Evolutionary conservation across 2,113 vertebrate species (phyloP), one percentile per base, ranked within the genome.

Genomic region (Nipponia nippon): DNA sequence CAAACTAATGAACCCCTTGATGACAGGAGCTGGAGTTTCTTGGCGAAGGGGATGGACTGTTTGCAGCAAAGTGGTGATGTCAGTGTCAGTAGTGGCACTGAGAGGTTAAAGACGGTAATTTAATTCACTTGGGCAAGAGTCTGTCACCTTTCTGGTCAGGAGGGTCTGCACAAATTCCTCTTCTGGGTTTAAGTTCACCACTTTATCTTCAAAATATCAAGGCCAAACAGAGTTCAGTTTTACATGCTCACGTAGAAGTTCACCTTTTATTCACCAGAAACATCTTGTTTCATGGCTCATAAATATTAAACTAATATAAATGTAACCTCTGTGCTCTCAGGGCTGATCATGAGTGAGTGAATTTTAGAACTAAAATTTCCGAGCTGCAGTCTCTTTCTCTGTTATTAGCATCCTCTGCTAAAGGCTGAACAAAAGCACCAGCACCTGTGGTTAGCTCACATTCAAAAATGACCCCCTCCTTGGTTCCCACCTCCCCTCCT

Each of bases 261-360:
- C 95, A 94, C 89, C 85, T 95, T 96, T 97, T 94, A 90, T 93
- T 94, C 93, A 72, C 72, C 72, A 93, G 94, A 95, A 94, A 86
- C 65, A 94, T 88, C 96, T 94, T 95, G 58, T 91, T 97, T 90
- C 89, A 79, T 76, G 90, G 87, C 69, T 97, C 96, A 97, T 97
- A 97, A 97, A 97, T 97, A 97, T 96, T 96, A 93, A 97, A 87
- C 65, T 93, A 95, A 95, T 87, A 97, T 92, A 86, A 95, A 91
- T 90, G 85, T 95, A 97, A 97, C 94, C 96, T 89, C 62, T 89
- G 46, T 83, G 53, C 34, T 87, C 82, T 83, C 82, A 32, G 65
- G 34, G 55, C 49, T 84, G 56, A 86, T 91, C 36, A 89, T 1
- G 4, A 86, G 18, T 34, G 61, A 94, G 46, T 59, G 89, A 95